Conservation (phyloP, 2,888 invertebrate genomes). For the Elegia similella region DNA sequence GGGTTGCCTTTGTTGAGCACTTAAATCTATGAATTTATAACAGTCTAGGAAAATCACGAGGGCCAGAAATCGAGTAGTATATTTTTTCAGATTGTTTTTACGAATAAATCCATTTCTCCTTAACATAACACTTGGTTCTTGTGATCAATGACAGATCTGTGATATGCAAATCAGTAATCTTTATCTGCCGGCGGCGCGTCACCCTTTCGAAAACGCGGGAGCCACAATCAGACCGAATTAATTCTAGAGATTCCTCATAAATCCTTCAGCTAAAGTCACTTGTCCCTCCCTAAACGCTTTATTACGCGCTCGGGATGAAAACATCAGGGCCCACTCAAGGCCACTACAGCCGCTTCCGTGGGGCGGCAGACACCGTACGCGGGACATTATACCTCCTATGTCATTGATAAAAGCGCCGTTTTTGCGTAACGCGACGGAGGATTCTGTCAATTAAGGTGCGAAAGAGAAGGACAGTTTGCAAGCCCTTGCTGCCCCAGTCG, state of each 20-base stretch:
- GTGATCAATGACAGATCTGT: too few relatives aligned
- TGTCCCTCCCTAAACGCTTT: constrained; percentile 74
- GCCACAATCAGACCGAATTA: constrained; percentile 68
- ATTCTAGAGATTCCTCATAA: constrained; percentile 74
- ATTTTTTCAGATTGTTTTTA: too few relatives aligned
- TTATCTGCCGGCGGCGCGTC: constrained; percentile 31
- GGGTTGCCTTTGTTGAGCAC: too few relatives aligned
- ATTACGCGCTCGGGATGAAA: constrained; percentile 78
- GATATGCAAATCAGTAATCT: constrained; percentile 18
- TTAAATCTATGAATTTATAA: too few relatives aligned
- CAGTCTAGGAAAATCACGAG: too few relatives aligned
- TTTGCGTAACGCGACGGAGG: constrained; percentile 63
- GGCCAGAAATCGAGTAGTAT: too few relatives aligned
- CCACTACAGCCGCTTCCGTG: constrained; percentile 56
- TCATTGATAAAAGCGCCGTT: constrained; percentile 76
- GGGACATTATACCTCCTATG: constrained; percentile 66
- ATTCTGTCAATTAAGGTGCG: constrained; percentile 56
- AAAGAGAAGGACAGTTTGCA: constrained; percentile 47
- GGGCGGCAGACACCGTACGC: constrained; percentile 36
- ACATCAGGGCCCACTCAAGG: constrained; percentile 76
- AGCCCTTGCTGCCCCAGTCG: constrained; percentile 49
- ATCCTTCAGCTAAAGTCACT: constrained; percentile 75
- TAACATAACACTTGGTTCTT: neutral
- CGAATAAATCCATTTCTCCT: neutral
- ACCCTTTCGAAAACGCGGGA: constrained; percentile 43